Conservation (phyloP, 2,888 invertebrate genomes). For the Drosophila fungiperda region DNA sequence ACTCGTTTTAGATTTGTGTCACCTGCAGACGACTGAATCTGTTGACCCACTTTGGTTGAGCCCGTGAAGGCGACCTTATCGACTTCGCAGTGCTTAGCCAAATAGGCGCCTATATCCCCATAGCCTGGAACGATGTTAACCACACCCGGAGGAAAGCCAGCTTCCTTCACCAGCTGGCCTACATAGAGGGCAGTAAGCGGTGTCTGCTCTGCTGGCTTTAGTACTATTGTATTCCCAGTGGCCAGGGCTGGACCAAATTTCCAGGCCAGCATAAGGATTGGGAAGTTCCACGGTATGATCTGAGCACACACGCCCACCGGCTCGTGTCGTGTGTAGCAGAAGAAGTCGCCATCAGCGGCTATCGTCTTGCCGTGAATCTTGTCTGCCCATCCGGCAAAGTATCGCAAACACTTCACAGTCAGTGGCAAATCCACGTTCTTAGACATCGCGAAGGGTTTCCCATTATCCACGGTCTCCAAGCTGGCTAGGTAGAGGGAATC, state of each 20-base stretch:
- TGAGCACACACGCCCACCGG: slow-evolving; percentile 97
- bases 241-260: slow-evolving; percentile 94
- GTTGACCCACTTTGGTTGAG: slow-evolving; percentile 93
- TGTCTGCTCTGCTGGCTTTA: slow-evolving; percentile 98
- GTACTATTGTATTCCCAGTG: slow-evolving; percentile 91
- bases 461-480: slow-evolving; percentile 97
- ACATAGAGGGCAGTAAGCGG: slow-evolving; percentile 95
- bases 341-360: slow-evolving; percentile 91
- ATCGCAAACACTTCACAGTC: slow-evolving; percentile 89
- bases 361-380: slow-evolving; percentile 92
- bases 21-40: slow-evolving; percentile 92
- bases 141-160: slow-evolving; percentile 96
- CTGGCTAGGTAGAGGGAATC: slow-evolving; percentile 92
- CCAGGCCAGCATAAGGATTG: slow-evolving; percentile 97
- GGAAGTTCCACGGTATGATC: slow-evolving; percentile 98
- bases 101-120: slow-evolving; percentile 92
- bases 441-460: slow-evolving; percentile 93
- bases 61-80: slow-evolving; percentile 97
- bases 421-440: slow-evolving; percentile 89
- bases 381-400: slow-evolving; percentile 97
- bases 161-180: slow-evolving; percentile 93
- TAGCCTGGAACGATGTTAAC: slow-evolving; percentile 95
- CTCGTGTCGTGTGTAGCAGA: slow-evolving; percentile 94
- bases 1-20: slow-evolving; percentile 92
- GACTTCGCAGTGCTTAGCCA: slow-evolving; percentile 90